phyloP scores from a whole-genome alignment of 2,797 vertebrate genomes.

The Myotis daubentonii region DNA sequence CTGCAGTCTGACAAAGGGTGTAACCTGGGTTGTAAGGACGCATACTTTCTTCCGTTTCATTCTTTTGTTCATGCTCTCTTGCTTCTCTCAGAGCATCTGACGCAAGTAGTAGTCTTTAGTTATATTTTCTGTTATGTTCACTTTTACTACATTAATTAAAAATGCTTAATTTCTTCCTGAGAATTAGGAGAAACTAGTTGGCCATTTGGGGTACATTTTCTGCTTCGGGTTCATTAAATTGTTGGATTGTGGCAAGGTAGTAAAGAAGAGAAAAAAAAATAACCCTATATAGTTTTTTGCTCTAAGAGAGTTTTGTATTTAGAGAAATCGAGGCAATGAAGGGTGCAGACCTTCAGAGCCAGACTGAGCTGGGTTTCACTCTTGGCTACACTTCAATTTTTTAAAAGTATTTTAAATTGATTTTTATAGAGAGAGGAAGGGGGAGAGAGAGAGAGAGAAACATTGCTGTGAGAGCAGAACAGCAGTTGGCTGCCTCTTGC shows the following conservation, averaged over 20 bases:
- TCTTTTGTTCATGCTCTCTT: neutral
- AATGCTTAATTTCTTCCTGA: neutral
- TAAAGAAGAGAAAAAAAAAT: neutral
- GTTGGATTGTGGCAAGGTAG: neutral
- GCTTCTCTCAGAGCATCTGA: neutral
- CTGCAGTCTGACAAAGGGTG: neutral
- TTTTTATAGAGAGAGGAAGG: neutral
- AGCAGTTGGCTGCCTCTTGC: neutral
- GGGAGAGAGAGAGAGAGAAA: neutral
- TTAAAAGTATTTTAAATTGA: neutral
- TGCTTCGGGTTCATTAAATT: neutral
- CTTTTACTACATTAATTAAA: constrained; percentile 12
- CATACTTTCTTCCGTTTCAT: neutral
- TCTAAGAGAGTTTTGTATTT: neutral
- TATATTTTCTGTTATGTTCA: neutral
- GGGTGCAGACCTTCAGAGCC: neutral
- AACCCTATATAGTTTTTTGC: neutral
- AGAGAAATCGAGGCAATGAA: neutral
- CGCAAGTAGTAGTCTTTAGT: neutral
- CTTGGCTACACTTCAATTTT: neutral
- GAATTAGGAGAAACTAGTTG: constrained; percentile 16
- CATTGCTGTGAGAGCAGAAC: neutral
- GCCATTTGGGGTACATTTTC: neutral
- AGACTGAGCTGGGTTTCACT: neutral
- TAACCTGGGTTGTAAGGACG: neutral